A percentile compares a stretch with the other conserved stretches of the same genome.
Evolutionary conservation across 2,888 invertebrate genomes (phyloP).

Genomic region (Bugulina stolonifera): DNA sequence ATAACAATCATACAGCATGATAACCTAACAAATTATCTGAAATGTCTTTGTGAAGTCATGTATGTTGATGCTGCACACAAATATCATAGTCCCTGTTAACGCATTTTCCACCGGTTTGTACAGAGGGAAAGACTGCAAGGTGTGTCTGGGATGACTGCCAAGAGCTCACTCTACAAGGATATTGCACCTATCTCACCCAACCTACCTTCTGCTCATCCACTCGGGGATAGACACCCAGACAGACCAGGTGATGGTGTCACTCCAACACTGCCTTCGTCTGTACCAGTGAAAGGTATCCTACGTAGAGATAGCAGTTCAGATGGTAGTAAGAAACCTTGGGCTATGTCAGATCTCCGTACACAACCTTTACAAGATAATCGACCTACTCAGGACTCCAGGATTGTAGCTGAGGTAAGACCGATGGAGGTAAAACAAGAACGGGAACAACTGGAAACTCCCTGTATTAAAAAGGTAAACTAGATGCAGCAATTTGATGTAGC

Average conservation of each 20-base stretch:
- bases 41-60: too few species aligned
- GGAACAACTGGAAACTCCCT: not conserved
- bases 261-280: conserved; percentile 27
- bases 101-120: too few species aligned
- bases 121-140: not conserved
- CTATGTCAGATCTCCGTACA: not conserved
- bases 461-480: not conserved
- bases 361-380: conserved; percentile 21
- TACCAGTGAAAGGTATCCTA: conserved; percentile 25
- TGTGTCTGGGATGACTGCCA: not conserved
- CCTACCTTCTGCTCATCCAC: not conserved
- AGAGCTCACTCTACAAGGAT: not conserved
- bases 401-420: conserved; percentile 13
- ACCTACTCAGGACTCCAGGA: not conserved
- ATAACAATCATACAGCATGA: too few species aligned
- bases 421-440: conserved; percentile 10
- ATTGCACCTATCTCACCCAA: conserved; percentile 8
- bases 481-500: not conserved
- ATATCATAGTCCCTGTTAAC: too few species aligned
- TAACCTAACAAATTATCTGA: too few species aligned
- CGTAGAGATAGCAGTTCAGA: not conserved
- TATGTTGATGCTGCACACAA: too few species aligned
- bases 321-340: not conserved
- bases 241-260: not conserved
- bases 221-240: not conserved